Conservation (phyloP, 2,113 vertebrate genomes). For the Platichthys stellatus region DNA sequence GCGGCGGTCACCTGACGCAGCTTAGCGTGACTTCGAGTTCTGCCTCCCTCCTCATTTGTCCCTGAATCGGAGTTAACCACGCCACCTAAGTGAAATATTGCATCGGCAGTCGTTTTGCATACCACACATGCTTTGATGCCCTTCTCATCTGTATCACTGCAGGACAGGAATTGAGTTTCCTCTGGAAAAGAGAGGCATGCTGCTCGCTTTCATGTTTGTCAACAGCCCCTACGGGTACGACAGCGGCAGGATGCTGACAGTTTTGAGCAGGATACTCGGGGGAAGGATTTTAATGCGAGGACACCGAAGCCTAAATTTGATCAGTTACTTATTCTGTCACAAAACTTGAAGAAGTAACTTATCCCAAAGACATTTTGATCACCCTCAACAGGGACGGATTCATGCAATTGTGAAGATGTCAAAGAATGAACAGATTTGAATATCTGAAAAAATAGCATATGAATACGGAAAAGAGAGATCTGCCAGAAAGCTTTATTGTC, state of each 20-base stretch:
- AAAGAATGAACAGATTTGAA: background rate
- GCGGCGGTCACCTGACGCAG: conserved; percentile 11
- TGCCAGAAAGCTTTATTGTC: background rate
- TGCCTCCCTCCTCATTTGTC: background rate
- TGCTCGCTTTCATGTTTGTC: conserved; percentile 64
- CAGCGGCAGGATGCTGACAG: conserved; percentile 12
- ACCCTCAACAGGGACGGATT: background rate
- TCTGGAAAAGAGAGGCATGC: conserved; percentile 57
- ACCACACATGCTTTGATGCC: conserved; percentile 55
- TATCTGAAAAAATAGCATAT: background rate
- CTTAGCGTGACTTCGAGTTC: conserved; percentile 5
- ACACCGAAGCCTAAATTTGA: conserved; percentile 10
- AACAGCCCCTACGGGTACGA: conserved; percentile 50
- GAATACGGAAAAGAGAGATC: background rate
- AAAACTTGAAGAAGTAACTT: background rate
- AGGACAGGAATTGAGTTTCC: conserved; percentile 66
- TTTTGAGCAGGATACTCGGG: background rate
- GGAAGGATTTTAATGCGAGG: conserved; percentile 14
- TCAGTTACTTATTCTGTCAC: conserved; percentile 9
- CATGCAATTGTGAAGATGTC: background rate
- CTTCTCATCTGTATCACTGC: conserved; percentile 54
- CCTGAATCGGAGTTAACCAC: conserved; percentile 37
- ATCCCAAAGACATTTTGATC: conserved; percentile 1
- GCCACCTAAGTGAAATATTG: conserved; percentile 28
- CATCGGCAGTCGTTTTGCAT: conserved; percentile 45